Base-by-base conservation (phyloP, 2,888 invertebrate species). In the Trichogramma evanescens region DNA sequence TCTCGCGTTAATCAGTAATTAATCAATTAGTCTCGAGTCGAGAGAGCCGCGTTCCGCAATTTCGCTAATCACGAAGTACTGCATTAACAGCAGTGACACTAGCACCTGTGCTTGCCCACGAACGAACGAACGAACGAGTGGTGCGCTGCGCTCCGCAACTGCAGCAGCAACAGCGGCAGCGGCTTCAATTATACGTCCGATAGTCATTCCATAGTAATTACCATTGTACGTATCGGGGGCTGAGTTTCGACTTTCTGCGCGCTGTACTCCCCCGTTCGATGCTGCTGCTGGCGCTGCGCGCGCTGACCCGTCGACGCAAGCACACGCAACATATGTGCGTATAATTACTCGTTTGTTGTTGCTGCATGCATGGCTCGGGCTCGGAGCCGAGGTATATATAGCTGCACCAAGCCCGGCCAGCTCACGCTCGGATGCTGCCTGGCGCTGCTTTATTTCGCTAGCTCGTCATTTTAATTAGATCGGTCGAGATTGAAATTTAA, bases 1-100 rank as follows among this genome's bases (percentile, higher is more conserved):
- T 68, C 67, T 67, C 61, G 64, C 67, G 66, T 69, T 70, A 72
- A 74, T 73, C 70, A 67, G 68, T 69, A 73, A 73, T 74, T 74
- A 73, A 71, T 72, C 72, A 71, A 69, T 70, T 75, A 74, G 70
- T 26, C 68, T 68, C 68, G 67, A 0, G 38, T 68, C 26, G 26
- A 26, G 26, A 26, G 26, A 26, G 2, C 2, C 26, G 26, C 26
- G 26, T 26, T 26, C 26, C 26, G 71, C 72, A 74, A 72, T 75
- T 74, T 72, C 72, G 70, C 69, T 70, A 72, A 74, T 72, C 72
- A 71, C 70, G 66, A 57, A 41, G 51, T 9, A 43, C 48, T 10
- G 42, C 43, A 69, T 67, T 64, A 61, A 69, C 67, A 68, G 70
- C 73, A 26, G 26, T 26, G 26, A 26, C 26, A 26, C 26, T 26